Evolutionary conservation across 2,113 vertebrate species (phyloP).

Genomic region (Macaca nemestrina): DNA sequence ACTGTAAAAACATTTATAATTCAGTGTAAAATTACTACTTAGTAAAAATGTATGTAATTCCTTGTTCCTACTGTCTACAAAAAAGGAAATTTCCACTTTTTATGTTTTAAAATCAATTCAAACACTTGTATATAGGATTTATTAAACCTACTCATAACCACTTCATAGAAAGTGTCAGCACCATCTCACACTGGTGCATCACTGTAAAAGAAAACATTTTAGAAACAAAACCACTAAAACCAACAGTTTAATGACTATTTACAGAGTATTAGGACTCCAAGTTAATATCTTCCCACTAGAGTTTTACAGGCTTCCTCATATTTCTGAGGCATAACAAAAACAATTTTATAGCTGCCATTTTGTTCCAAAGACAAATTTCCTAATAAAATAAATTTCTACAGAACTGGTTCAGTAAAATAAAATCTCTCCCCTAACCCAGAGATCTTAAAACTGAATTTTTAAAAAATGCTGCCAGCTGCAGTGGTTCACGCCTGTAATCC

Average conservation of each 20-base stretch:
- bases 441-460: background rate
- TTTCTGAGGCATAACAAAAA: constrained; percentile 32
- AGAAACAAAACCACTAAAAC: background rate
- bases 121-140: background rate
- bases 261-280: background rate
- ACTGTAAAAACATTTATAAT: constrained; percentile 41
- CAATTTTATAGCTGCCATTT: constrained; percentile 32
- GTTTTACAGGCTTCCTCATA: background rate
- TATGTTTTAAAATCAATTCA: background rate
- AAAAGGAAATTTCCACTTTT: background rate
- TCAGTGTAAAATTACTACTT: constrained; percentile 36
- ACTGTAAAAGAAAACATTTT: background rate
- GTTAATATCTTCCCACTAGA: background rate
- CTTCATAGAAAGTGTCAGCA: background rate
- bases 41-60: constrained; percentile 48
- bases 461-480: too few relatives aligned
- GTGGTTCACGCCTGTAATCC: too few relatives aligned
- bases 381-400: constrained; percentile 40
- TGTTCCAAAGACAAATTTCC: constrained; percentile 32
- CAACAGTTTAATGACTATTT: background rate
- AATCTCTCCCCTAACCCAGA: background rate
- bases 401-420: constrained; percentile 35
- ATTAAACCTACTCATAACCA: background rate
- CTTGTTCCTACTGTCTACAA: constrained; percentile 18
- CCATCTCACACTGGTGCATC: background rate